Evolutionary conservation across 2,113 vertebrate genomes (phyloP), one percentile per base, ranked within the genome.

Genomic region (Hipposideros armiger): DNA sequence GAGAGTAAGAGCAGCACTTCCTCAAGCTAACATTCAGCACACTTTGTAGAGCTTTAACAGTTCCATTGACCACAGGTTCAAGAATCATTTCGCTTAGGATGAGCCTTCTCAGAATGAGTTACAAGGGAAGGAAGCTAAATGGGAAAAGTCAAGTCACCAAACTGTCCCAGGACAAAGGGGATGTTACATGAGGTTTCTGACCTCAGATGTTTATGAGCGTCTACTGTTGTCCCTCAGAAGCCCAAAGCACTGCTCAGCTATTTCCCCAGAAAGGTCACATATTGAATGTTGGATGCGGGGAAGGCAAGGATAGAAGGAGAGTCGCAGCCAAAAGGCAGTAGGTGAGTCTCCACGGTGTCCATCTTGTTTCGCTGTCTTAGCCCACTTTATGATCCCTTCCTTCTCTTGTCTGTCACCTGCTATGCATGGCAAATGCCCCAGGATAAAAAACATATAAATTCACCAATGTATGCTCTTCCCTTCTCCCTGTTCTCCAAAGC

Each of bases 401-500:
- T 47, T 62, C 42, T 50, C 28, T 16, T n/a, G 16, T 54, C 32
- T 15, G 6, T 66, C 85, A 56, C 70, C 24, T 82, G 52, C 30
- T 4, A 10, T 1, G 42, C 7, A 11, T 45, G 52, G 30, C 60
- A 45, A 66, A 66, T 28, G 11, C 4, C 14, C 40, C 40, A 7
- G 52, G 45, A 80, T 4, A 74, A 77, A 87, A 70, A 15, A 42
- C 20, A 16, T 19, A 32, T 1, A 36, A 47, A 69, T 36, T 62
- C 22, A 50, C 81, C 11, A 17, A 0, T 16, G 19, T 17, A 4
- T 10, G 11, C 64, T 54, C 16, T 60, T 54, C 15, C 4, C 17
- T 24, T 24, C 50, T 28, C 9, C 32, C 30, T 80, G 7, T 72
- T 30, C 47, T 89, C 52, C 62, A 56, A 60, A 40, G 47, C 10